Conservation (phyloP, 2,113 vertebrate species). For the Ovibos moschatus region DNA sequence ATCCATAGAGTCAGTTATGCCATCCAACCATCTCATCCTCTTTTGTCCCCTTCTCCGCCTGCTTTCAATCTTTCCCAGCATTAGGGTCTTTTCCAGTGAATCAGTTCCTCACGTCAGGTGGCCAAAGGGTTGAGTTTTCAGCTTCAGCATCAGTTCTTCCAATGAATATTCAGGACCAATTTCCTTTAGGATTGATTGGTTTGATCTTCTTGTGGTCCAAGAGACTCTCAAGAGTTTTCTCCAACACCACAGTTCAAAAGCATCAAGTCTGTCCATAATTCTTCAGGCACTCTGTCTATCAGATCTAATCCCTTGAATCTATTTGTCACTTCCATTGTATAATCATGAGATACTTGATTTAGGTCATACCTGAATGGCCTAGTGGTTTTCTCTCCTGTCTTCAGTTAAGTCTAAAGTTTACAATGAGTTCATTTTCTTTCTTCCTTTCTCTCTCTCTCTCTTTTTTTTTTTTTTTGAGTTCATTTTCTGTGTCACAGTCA, state of each 20-base stretch:
- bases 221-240: not conserved
- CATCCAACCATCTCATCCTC: not conserved
- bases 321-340: not conserved
- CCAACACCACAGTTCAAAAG: not conserved
- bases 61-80: not conserved
- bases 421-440: not conserved
- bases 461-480: not conserved
- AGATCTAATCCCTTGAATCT: not conserved
- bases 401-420: not conserved
- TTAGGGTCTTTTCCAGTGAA: not conserved
- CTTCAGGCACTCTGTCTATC: not conserved
- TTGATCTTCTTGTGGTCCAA: not conserved
- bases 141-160: not conserved
- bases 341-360: not conserved
- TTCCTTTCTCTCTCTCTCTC: too few relatives aligned
- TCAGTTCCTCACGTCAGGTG: not conserved
- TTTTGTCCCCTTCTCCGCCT: accelerated
- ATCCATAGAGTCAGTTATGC: not conserved
- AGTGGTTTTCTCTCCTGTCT: not conserved
- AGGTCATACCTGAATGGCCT: not conserved
- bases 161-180: not conserved
- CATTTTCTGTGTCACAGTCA: not conserved
- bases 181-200: not conserved
- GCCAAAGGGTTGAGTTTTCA: not conserved
- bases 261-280: not conserved